Conservation (phyloP, 1,140 invertebrate genomes). For the Drosophila sechellia region DNA sequence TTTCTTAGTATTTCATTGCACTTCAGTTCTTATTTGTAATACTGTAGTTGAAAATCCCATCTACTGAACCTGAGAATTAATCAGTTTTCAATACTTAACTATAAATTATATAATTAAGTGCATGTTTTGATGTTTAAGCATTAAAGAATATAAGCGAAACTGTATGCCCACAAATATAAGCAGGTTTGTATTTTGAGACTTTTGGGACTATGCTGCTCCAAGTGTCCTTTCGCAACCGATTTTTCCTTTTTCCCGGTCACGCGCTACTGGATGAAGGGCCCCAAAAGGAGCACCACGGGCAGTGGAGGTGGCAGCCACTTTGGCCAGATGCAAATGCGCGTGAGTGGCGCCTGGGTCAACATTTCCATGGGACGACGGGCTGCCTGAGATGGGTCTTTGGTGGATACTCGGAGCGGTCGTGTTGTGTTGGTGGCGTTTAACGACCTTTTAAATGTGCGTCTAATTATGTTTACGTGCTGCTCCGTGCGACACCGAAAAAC, state of each 20-base stretch:
- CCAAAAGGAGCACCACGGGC: slow-evolving; percentile 8
- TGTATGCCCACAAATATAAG: too few relatives aligned
- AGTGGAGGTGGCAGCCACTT: slow-evolving; percentile 46
- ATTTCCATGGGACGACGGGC: slow-evolving; percentile 1
- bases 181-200: neutral
- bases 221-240: slow-evolving; percentile 21
- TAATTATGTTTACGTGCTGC: slow-evolving; percentile 77
- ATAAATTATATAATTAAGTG: too few relatives aligned
- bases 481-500: slow-evolving; percentile 39
- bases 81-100: too few relatives aligned
- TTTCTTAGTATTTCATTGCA: too few relatives aligned
- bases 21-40: too few relatives aligned
- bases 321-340: slow-evolving; percentile 64
- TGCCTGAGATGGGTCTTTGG: slow-evolving; percentile 35
- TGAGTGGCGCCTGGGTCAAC: slow-evolving; percentile 47
- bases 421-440: slow-evolving; percentile 58
- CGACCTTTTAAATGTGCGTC: slow-evolving; percentile 80
- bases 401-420: slow-evolving; percentile 12
- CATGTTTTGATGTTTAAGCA: too few relatives aligned
- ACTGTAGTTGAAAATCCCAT: too few relatives aligned
- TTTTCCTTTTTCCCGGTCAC: slow-evolving; percentile 57
- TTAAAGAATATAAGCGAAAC: too few relatives aligned
- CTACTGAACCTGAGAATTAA: too few relatives aligned
- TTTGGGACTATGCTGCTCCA: neutral
- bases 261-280: slow-evolving; percentile 22